These are phyloP conservation scores for Berghia stephanieae DNA, from an alignment of 1,140 invertebrate genomes.

Conservation along the genomic window DNA sequence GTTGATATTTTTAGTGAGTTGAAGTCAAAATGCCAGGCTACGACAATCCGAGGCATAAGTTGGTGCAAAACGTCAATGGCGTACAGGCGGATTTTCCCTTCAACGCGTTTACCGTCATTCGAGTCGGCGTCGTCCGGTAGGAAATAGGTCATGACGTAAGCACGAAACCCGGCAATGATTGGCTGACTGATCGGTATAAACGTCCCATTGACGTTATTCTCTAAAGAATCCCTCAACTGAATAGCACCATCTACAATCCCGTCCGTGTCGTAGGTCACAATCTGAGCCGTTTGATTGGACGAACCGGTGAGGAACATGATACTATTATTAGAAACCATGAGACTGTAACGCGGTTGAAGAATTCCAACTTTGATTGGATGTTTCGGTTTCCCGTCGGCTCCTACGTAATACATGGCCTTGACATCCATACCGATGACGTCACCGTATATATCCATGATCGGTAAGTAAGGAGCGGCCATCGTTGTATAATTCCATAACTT, in stretches of 20 bases:
- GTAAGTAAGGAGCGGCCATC: conserved; percentile 44
- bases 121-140: conserved; percentile 29
- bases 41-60: no score
- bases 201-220: conserved; percentile 39
- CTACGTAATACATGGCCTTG: conserved; percentile 38
- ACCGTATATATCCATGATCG: conserved; percentile 48
- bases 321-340: conserved; percentile 20
- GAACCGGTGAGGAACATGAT: conserved; percentile 6
- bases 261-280: conserved; percentile 19
- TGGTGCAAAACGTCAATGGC: no score
- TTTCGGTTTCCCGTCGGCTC: conserved; percentile 33
- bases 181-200: conserved; percentile 45
- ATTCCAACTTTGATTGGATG: neutral
- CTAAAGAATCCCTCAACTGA: no score
- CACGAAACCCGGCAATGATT: conserved; percentile 41
- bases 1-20: no score
- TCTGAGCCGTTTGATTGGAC: neutral
- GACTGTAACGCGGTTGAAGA: conserved; percentile 11
- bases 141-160: conserved; percentile 50
- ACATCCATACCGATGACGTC: conserved; percentile 51
- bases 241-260: no score
- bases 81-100: no score
- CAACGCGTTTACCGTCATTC: no score
- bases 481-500: conserved; percentile 42
- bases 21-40: no score